phyloP scores from a whole-genome alignment of 2,797 vertebrate species.

The Danio albolineatus region DNA sequence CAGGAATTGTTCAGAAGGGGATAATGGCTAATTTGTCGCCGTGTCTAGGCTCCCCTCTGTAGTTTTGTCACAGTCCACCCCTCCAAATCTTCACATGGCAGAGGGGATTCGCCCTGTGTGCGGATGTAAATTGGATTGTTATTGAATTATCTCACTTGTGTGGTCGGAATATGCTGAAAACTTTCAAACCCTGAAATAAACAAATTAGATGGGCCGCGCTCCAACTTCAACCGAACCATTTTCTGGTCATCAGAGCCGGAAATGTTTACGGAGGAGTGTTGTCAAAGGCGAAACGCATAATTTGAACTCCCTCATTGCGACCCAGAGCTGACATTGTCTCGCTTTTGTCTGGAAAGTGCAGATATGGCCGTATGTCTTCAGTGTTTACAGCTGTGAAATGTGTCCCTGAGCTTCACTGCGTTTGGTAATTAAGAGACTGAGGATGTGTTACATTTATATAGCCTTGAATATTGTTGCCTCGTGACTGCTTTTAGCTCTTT shows the following conservation, averaged over 20 bases:
- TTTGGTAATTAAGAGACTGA: constrained; percentile 11
- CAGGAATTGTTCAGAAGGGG: constrained; percentile 19
- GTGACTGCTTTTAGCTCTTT: neutral
- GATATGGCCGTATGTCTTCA: neutral
- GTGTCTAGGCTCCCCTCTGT: neutral
- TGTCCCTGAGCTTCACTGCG: neutral
- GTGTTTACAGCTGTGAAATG: constrained; percentile 22
- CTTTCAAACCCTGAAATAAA: constrained; percentile 40
- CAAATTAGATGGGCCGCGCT: constrained; percentile 37
- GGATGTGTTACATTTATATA: neutral
- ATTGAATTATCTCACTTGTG: constrained; percentile 45
- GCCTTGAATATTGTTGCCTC: neutral
- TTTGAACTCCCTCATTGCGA: neutral
- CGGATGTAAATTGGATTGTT: constrained; percentile 37
- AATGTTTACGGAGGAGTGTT: constrained; percentile 16
- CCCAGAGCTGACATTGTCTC: constrained; percentile 20
- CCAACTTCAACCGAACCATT: constrained; percentile 16
- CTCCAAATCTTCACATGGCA: constrained; percentile 36
- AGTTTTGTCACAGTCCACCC: constrained; percentile 41
- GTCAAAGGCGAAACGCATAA: neutral
- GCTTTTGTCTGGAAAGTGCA: constrained; percentile 1
- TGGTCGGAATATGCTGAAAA: constrained; percentile 7
- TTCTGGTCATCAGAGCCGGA: constrained; percentile 25
- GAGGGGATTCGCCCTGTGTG: neutral
- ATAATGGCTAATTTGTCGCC: constrained; percentile 37